Percentiles rank a stretch among this genome's conserved stretches.
Evolutionary conservation across 2,113 vertebrate genomes (phyloP).

Genomic region (Pelmatolapia mariae): DNA sequence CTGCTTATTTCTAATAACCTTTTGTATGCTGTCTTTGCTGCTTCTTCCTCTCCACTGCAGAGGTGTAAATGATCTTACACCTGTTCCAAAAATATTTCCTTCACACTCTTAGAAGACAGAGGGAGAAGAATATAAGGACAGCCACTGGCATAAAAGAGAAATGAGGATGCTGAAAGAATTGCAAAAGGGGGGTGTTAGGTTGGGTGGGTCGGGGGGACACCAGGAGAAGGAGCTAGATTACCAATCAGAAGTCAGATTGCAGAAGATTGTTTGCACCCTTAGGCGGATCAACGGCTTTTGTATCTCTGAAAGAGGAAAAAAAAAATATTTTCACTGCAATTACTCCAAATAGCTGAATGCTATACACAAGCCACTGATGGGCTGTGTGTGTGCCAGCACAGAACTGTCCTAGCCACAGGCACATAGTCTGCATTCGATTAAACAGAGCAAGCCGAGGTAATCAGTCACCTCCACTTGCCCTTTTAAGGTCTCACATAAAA

Average conservation of each 20-base stretch:
- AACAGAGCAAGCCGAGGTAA: slow-evolving; percentile 39
- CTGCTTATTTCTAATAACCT: neutral
- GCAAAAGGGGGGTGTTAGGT: neutral
- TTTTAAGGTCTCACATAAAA: neutral
- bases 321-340: neutral
- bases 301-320: neutral
- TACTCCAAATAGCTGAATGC: slow-evolving; percentile 21
- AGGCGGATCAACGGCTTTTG: neutral
- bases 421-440: slow-evolving; percentile 27
- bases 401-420: slow-evolving; percentile 20
- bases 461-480: slow-evolving; percentile 51
- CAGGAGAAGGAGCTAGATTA: neutral
- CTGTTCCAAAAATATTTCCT: neutral
- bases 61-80: neutral
- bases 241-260: neutral
- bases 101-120: neutral
- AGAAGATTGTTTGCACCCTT: neutral
- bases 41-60: neutral
- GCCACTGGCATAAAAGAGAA: neutral
- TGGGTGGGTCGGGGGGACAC: neutral
- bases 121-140: neutral
- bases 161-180: neutral
- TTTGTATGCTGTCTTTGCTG: neutral
- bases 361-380: neutral
- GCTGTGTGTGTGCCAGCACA: neutral